These are phyloP conservation scores for Sarcophaga bullata DNA, from an alignment of 1,140 invertebrate species.

Conservation along the genomic window DNA sequence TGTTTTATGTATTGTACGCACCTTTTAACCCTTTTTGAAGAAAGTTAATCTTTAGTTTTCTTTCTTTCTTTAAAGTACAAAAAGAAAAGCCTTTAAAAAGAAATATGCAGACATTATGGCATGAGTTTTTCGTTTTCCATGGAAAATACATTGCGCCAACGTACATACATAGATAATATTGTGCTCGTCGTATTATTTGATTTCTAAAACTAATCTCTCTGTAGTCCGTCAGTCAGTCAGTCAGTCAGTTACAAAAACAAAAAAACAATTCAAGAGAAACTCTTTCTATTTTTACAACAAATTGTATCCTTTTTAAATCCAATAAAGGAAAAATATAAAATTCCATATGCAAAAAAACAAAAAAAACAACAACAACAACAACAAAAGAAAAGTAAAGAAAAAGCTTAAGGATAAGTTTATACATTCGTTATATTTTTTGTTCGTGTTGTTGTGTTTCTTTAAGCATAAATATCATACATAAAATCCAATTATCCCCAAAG, in stretches of 20 bases:
- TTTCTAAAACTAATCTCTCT: neutral
- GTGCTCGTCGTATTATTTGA: neutral
- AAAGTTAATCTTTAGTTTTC: too few species aligned
- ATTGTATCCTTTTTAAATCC: conserved; percentile 15
- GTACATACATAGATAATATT: too few species aligned
- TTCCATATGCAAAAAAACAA: too few species aligned
- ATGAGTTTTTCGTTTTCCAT: too few species aligned
- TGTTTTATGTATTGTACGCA: too few species aligned
- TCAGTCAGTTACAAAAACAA: neutral
- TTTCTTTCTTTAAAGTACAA: too few species aligned
- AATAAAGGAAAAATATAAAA: neutral
- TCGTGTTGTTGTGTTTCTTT: neutral
- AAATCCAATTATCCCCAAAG: conserved; percentile 24
- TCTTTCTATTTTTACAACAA: neutral
- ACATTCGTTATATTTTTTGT: neutral
- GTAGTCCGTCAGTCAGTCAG: too few species aligned
- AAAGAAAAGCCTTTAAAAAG: too few species aligned
- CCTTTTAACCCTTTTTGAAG: too few species aligned
- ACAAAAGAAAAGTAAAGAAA: neutral
- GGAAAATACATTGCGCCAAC: too few species aligned
- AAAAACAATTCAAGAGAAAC: neutral
- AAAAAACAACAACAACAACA: neutral
- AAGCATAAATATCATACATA: conserved; percentile 15
- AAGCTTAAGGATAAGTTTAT: neutral
- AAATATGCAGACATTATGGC: too few species aligned